Conservation (phyloP, 2,888 invertebrate genomes). For the Rhabditoides inermis region DNA sequence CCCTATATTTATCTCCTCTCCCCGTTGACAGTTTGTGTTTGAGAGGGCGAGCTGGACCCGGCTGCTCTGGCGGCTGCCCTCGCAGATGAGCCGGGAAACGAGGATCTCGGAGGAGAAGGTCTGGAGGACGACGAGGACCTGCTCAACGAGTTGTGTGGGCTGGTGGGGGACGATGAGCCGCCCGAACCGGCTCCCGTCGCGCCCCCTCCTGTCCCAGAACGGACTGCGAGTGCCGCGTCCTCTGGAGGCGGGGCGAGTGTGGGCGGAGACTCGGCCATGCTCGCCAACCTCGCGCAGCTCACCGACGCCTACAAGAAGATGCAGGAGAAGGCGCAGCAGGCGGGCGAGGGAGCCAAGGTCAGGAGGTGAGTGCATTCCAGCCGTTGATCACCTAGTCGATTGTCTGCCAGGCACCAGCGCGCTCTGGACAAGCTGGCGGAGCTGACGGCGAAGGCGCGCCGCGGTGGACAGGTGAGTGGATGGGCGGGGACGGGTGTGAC, state of each 20-base stretch:
- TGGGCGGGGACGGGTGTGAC: too few species aligned
- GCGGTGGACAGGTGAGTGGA: too few species aligned
- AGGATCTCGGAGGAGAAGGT: constrained; percentile 11
- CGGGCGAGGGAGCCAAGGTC: constrained; percentile 18
- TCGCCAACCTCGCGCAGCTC: constrained; percentile 7
- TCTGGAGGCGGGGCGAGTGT: too few species aligned
- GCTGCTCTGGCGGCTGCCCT: constrained; percentile 18
- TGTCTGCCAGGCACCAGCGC: constrained; percentile 13
- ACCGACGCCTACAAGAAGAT: constrained; percentile 21
- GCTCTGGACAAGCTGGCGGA: constrained; percentile 22
- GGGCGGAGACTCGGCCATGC: background rate
- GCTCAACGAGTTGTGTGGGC: background rate
- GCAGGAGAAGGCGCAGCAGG: constrained; percentile 13
- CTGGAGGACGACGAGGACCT: background rate
- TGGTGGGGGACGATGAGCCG: background rate
- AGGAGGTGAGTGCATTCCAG: constrained; percentile 21
- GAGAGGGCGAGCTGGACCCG: constrained; percentile 12
- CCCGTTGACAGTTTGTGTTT: too few species aligned
- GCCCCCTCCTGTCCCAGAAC: background rate
- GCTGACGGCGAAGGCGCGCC: constrained; percentile 12
- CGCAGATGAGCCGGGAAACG: constrained; percentile 10
- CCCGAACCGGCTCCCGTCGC: background rate
- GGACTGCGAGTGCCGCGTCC: background rate
- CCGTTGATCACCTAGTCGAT: too few species aligned
- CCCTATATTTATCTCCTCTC: background rate